These are phyloP conservation scores for Microtus oregoni DNA, from an alignment of 2,113 vertebrate species.

Conservation along the genomic window DNA sequence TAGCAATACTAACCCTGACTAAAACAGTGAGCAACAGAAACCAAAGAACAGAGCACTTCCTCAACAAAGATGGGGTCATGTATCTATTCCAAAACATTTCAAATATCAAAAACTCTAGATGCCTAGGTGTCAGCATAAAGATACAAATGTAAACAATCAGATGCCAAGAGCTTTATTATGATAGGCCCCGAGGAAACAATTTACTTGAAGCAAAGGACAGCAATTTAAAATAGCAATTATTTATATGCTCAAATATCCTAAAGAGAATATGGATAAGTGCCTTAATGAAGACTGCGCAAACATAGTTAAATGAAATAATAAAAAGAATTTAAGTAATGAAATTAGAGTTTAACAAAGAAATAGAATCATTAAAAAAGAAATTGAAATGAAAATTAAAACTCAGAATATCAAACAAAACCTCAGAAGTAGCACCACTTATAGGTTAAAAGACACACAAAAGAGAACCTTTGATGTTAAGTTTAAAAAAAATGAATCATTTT, in stretches of 20 bases:
- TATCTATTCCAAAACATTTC: neutral
- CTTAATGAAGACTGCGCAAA: neutral
- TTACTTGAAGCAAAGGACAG: neutral
- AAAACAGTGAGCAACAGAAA: neutral
- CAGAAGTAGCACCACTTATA: neutral
- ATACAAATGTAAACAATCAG: neutral
- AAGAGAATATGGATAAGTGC: neutral
- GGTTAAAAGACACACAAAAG: neutral
- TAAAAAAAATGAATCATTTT: neutral
- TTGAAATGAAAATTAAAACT: neutral
- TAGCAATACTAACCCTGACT: neutral
- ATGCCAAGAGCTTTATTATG: neutral
- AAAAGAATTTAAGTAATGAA: neutral
- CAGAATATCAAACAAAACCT: neutral
- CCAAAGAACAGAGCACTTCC: neutral
- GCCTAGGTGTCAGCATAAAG: neutral
- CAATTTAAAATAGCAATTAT: neutral
- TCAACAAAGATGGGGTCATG: neutral
- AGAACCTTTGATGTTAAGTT: neutral
- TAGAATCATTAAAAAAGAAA: neutral
- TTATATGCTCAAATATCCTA: neutral
- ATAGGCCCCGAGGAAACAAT: neutral
- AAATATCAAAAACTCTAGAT: neutral
- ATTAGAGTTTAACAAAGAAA: neutral
- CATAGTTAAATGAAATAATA: neutral